These are phyloP conservation scores for Orius insidiosus DNA, from an alignment of 1,140 invertebrate species.

Conservation along the genomic window DNA sequence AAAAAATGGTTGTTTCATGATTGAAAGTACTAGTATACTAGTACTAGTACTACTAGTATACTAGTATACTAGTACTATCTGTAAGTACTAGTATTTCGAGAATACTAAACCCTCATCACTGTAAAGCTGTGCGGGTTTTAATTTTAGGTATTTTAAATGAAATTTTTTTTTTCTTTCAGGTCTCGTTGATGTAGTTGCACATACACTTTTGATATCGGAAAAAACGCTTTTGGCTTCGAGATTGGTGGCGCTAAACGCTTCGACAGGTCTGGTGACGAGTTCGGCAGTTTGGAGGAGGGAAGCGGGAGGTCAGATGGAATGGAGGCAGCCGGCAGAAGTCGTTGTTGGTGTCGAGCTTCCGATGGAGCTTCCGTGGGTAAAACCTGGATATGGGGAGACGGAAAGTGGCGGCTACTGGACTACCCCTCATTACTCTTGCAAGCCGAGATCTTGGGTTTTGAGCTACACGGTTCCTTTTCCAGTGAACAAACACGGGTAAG, in stretches of 20 bases:
- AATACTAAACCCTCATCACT: too few relatives aligned
- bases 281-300: constrained; percentile 35
- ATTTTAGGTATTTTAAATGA: too few relatives aligned
- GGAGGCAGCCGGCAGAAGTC: constrained; percentile 5
- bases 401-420: constrained; percentile 52
- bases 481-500: constrained; percentile 37
- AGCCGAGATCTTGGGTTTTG: constrained; percentile 48
- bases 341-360: constrained; percentile 9
- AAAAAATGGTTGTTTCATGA: too few relatives aligned
- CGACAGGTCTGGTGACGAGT: constrained; percentile 34
- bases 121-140: too few relatives aligned
- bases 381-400: constrained; percentile 32
- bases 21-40: too few relatives aligned
- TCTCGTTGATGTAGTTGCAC: constrained; percentile 36
- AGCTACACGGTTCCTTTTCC: constrained; percentile 59
- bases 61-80: too few relatives aligned
- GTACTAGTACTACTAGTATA: too few relatives aligned
- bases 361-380: constrained; percentile 7
- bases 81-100: too few relatives aligned
- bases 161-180: constrained; percentile 24
- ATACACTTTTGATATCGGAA: constrained; percentile 36
- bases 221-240: constrained; percentile 34
- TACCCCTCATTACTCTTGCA: constrained; percentile 59
- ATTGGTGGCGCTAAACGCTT: constrained; percentile 39
- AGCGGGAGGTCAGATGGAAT: neutral